Evolutionary conservation across 2,113 vertebrate species (phyloP).

Genomic region (Dipodomys spectabilis): DNA sequence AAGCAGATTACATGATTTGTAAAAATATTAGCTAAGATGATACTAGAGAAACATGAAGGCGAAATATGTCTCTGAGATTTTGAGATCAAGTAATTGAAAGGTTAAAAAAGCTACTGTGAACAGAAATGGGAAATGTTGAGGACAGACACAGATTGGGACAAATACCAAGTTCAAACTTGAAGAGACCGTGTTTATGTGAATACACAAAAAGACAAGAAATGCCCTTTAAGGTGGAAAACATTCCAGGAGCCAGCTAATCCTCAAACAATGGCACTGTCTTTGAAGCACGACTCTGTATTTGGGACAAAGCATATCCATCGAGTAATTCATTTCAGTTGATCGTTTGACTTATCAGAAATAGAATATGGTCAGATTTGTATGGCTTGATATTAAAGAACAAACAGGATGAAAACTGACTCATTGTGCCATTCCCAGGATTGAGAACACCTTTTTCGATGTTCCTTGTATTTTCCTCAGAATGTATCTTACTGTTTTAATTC

Average conservation of each 20-base stretch:
- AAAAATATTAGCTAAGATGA: not conserved
- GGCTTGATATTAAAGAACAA: too few species aligned
- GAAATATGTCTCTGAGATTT: not conserved
- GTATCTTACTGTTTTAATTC: too few species aligned
- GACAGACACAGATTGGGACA: not conserved
- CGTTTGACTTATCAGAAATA: not conserved
- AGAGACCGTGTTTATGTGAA: not conserved
- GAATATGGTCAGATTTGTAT: too few species aligned
- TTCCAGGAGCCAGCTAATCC: not conserved
- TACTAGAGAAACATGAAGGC: not conserved
- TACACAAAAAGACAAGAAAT: not conserved
- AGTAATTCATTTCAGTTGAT: not conserved
- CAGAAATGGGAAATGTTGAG: not conserved
- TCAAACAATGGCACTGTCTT: accelerated
- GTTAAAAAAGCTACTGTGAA: not conserved
- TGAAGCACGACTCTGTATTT: not conserved
- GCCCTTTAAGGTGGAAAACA: not conserved
- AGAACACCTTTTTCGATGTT: too few species aligned
- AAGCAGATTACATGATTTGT: not conserved
- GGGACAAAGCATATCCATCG: too few species aligned
- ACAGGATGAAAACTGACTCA: not conserved
- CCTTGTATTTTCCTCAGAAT: too few species aligned
- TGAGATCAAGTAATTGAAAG: not conserved
- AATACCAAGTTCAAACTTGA: not conserved
- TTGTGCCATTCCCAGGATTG: too few species aligned